Evolutionary conservation across 2,888 invertebrate genomes (phyloP).

Genomic region (Agrochola lota): DNA sequence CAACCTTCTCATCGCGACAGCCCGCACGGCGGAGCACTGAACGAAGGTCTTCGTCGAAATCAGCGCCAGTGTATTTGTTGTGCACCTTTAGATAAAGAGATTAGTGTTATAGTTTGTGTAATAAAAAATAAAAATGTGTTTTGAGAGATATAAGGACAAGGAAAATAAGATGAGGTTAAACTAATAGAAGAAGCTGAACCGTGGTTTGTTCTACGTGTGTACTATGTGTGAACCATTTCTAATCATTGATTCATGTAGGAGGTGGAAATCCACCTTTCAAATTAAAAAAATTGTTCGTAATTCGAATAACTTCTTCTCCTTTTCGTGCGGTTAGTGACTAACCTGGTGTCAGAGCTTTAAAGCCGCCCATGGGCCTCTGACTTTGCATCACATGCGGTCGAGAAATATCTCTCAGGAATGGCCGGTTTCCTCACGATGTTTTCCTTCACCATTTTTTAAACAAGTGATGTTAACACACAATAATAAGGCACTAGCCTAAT

Average conservation of each 20-base stretch:
- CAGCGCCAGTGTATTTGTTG: conserved; percentile 99
- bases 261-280: not conserved
- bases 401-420: too few relatives aligned
- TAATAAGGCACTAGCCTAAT: not conserved
- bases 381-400: too few relatives aligned
- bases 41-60: conserved; percentile 99
- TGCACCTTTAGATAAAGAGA: conserved; percentile 92
- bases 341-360: too few relatives aligned
- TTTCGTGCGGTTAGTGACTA: too few relatives aligned
- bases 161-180: not conserved
- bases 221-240: not conserved
- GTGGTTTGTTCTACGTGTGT: not conserved
- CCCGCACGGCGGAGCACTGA: conserved; percentile 96
- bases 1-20: conserved; percentile 99
- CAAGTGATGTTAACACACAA: not conserved
- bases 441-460: too few relatives aligned
- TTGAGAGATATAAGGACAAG: not conserved
- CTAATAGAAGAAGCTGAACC: not conserved
- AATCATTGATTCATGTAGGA: not conserved
- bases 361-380: too few relatives aligned
- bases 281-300: not conserved
- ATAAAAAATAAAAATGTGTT: not conserved
- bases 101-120: not conserved
- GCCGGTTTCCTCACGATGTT: too few relatives aligned
- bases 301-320: not conserved